Percentiles rank a stretch among this genome's conserved stretches.
Evolutionary conservation across 1,140 invertebrate species (phyloP).

Genomic region (Listronotus oregonensis): DNA sequence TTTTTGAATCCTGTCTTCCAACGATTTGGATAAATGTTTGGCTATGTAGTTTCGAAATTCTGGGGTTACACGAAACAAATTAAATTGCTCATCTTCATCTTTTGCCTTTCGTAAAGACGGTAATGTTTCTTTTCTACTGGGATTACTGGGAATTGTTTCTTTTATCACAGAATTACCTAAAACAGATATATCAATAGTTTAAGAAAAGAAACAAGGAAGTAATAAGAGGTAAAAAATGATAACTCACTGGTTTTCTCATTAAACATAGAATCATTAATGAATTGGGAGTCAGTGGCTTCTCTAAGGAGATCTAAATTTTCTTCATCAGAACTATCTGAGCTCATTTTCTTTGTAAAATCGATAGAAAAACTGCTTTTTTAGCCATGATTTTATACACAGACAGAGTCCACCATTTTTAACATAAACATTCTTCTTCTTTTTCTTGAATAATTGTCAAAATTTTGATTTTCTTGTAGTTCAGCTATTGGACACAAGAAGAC

Average conservation of each 20-base stretch:
- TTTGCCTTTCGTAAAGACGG: conserved; percentile 36
- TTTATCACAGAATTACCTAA: conserved; percentile 20
- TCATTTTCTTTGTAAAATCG: conserved; percentile 32
- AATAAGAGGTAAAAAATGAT: conserved; percentile 4
- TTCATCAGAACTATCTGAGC: conserved; percentile 43
- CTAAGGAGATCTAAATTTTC: conserved; percentile 41
- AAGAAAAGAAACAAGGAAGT: background rate
- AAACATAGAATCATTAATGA: conserved; percentile 42
- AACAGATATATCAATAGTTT: conserved; percentile 1
- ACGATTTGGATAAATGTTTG: conserved; percentile 38
- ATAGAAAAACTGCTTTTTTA: no score
- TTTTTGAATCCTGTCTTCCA: conserved; percentile 43
- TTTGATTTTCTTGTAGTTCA: no score
- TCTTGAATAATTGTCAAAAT: no score
- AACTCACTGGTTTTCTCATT: conserved; percentile 31
- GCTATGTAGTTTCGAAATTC: conserved; percentile 47
- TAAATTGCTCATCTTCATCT: conserved; percentile 44
- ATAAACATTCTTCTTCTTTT: no score
- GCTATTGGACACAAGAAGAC: no score
- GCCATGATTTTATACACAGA: no score
- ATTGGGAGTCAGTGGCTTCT: conserved; percentile 40
- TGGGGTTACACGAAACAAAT: conserved; percentile 44
- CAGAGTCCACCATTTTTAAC: no score
- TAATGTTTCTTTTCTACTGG: conserved; percentile 10
- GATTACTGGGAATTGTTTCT: conserved; percentile 1